Base-by-base conservation (phyloP, 2,888 invertebrate genomes). In the Trissolcus japonicus region DNA sequence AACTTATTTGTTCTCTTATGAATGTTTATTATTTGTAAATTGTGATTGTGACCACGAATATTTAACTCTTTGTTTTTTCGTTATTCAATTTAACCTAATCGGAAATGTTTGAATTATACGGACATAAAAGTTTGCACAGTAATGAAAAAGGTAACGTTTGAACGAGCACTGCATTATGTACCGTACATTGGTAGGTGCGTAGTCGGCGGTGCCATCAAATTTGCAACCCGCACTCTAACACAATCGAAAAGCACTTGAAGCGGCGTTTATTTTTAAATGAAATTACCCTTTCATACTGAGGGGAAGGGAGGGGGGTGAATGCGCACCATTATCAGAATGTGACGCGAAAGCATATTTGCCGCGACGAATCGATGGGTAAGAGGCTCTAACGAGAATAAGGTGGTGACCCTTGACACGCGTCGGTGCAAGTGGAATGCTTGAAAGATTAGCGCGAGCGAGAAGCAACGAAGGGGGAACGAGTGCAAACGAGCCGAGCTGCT, bases 361-460 rank as follows among this genome's bases (percentile, higher is more conserved):
- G 19, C 14, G 56, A n/a, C 14, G 43, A 68, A 63, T 68, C 65
- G 63, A 69, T 69, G 59, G 16, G 17, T 76, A 65, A 69, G 65
- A 60, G 59, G 60, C 50, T 65, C 43, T 55, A 74, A 74, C 48
- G 59, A 76, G 69, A 63, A 60, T 54, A 41, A 51, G 63, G 48
- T 55, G 41, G 75, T 60, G 68, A 48, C 63, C 67, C 74, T 75
- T 76, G 71, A 69, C 76, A 66, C 54, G 60, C 76, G 69, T 66
- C 63, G 65, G 50, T 62, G 68, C 68, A 76, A 76, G 71, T 71
- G 55, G 55, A 54, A 60, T 60, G 51, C 65, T 69, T 55, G 66
- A 67, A 67, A 63, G 75, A 75, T 68, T 68, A 75, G 62, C 59
- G 59, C 61, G 11, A 74, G 63, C 7, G 55, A 48, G 16, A 35